Base-by-base conservation (phyloP, 2,888 invertebrate genomes). In the Xanthorhoe spadicearia region DNA sequence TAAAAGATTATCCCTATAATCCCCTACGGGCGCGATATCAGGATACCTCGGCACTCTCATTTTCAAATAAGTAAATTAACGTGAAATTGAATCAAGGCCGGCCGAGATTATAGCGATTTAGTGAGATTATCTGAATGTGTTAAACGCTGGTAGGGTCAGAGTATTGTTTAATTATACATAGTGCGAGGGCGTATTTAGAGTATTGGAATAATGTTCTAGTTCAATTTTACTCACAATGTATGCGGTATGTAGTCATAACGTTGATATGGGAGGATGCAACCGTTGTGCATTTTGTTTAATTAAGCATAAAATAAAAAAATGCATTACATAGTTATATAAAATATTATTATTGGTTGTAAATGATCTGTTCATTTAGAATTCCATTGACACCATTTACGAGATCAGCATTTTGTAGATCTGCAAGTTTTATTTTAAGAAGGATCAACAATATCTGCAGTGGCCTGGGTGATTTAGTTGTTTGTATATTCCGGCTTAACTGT, bases 121-220 rank as follows among this genome's bases (percentile, higher is more conserved):
- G 86, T 83, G 84, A 89, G 90, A 92, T 92, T 91, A 92, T 87
- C 86, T 83, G 85, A 87, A 89, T 89, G 90, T 90, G 92, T 91
- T 90, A 87, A 90, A 85, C 84, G 85, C 84, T 81, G 86, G 86
- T 74, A 63, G 85, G 85, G 84, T 85, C 84, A 83, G 80, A 70
- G 83, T 83, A 85, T 90, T 90, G 88, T 89, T 91, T 91, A 90
- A 92, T 92, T 88, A 88, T 82, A 88, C 84, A 88, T 86, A 88
- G 88, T 87, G 75, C 77, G 71, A 77, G 75, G 76, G 75, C 51
- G 32, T 13, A 38, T 56, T 62, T 46, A 51, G 50, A 60, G 49
- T 61, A 58, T 61, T 50, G 56, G 43, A 61, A 13, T 43, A 53
- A 46, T 43, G 18, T 28, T 15, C 0, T 17, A 15, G 7, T 43